Conservation (phyloP, 2,888 invertebrate genomes). For the Heliconius charithonia region DNA sequence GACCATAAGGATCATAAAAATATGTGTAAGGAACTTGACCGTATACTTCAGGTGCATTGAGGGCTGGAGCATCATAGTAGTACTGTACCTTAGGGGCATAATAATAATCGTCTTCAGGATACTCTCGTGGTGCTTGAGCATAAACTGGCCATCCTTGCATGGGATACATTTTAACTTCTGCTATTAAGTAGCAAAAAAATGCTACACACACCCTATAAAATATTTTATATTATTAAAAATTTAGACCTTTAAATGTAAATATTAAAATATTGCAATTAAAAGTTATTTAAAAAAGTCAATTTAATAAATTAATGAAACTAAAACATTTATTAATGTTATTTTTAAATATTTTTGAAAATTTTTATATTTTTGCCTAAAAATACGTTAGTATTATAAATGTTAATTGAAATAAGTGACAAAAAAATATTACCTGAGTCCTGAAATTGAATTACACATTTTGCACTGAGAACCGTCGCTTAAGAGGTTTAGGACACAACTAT, state of each 20-base stretch:
- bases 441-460: constrained; percentile 69
- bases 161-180: constrained; percentile 73
- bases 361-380: too few species aligned
- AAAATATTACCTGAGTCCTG: constrained; percentile 68
- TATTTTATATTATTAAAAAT: background rate
- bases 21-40: constrained; percentile 74
- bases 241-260: background rate
- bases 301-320: background rate
- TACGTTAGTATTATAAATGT: background rate
- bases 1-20: constrained; percentile 78
- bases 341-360: too few species aligned
- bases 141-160: constrained; percentile 78
- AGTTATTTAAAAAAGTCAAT: background rate
- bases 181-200: constrained; percentile 78
- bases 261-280: background rate
- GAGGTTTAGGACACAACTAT: constrained; percentile 70
- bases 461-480: constrained; percentile 62
- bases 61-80: constrained; percentile 70
- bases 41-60: constrained; percentile 70
- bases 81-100: constrained; percentile 81
- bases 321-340: too few species aligned
- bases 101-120: constrained; percentile 83
- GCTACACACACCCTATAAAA: constrained; percentile 71
- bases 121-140: constrained; percentile 80
- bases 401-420: background rate